Evolutionary conservation across 1,140 invertebrate species (phyloP).

Genomic region (Chrysomallon squamiferum): DNA sequence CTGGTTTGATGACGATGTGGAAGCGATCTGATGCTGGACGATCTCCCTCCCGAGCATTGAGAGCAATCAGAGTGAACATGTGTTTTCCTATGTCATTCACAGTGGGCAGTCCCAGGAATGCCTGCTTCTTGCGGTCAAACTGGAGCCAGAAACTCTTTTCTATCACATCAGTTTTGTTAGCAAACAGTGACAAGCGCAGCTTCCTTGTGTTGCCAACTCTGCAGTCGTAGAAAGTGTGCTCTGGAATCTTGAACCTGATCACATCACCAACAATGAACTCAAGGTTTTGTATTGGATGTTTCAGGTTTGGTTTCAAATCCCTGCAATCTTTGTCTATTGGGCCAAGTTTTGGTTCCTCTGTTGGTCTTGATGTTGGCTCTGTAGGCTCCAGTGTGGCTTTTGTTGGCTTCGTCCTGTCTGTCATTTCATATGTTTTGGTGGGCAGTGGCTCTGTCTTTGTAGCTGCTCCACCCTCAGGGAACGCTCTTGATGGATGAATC

Average conservation of each 20-base stretch:
- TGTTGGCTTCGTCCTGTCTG: conserved; percentile 18
- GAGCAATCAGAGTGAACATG: conserved; percentile 37
- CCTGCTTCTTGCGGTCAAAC: conserved; percentile 26
- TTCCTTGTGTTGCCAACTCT: conserved; percentile 80
- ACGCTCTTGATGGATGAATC: conserved; percentile 4
- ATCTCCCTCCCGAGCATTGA: conserved; percentile 4
- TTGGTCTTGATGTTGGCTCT: conserved; percentile 3
- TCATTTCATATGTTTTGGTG: conserved; percentile 28
- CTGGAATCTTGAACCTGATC: conserved; percentile 74
- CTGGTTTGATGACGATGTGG: conserved; percentile 25
- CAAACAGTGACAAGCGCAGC: conserved; percentile 79
- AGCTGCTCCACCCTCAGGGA: background rate
- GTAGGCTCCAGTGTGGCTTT: conserved; percentile 15
- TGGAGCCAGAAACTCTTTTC: conserved; percentile 34
- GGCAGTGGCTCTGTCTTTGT: conserved; percentile 23
- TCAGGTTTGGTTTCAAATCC: conserved; percentile 17
- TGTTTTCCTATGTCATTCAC: conserved; percentile 71
- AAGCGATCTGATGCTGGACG: conserved; percentile 16
- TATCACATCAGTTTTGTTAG: conserved; percentile 57
- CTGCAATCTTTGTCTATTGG: background rate
- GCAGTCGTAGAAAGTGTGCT: conserved; percentile 90
- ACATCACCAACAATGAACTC: conserved; percentile 79
- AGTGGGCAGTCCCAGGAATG: conserved; percentile 67
- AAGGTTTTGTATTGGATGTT: conserved; percentile 21
- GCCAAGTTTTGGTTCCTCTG: background rate